Evolutionary conservation across 2,888 invertebrate genomes (phyloP).

Genomic region (Acholoe squamosa): DNA sequence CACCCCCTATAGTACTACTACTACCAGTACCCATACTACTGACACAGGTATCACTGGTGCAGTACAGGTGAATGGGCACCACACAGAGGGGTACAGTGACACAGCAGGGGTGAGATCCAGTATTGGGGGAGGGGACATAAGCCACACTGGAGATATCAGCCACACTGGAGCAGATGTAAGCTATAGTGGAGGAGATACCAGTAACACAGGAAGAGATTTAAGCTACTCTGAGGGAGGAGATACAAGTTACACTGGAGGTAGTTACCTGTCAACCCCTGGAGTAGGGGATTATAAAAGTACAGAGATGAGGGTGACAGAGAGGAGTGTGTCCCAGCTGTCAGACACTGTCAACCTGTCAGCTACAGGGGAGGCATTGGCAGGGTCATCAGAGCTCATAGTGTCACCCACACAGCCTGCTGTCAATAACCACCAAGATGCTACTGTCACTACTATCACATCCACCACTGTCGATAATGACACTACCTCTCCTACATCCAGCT

Average conservation of each 20-base stretch:
- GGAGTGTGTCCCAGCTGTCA: not conserved
- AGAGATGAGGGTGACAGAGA: not conserved
- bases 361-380: conserved; percentile 1
- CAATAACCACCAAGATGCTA: too few species aligned
- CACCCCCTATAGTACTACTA: too few species aligned
- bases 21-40: too few species aligned
- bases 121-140: too few species aligned
- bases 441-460: too few species aligned
- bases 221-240: not conserved
- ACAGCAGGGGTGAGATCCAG: too few species aligned
- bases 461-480: not conserved
- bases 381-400: not conserved
- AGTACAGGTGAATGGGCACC: too few species aligned
- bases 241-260: not conserved
- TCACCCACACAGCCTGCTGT: not conserved
- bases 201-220: not conserved
- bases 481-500: not conserved
- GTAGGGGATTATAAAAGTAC: not conserved
- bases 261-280: not conserved
- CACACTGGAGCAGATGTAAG: too few species aligned
- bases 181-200: not conserved
- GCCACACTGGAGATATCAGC: too few species aligned
- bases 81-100: too few species aligned
- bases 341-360: not conserved
- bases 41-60: too few species aligned